A percentile compares a stretch with the other conserved stretches of the same genome.
Evolutionary conservation across 1,140 invertebrate species (phyloP).

Genomic region (Achroia grisella): DNA sequence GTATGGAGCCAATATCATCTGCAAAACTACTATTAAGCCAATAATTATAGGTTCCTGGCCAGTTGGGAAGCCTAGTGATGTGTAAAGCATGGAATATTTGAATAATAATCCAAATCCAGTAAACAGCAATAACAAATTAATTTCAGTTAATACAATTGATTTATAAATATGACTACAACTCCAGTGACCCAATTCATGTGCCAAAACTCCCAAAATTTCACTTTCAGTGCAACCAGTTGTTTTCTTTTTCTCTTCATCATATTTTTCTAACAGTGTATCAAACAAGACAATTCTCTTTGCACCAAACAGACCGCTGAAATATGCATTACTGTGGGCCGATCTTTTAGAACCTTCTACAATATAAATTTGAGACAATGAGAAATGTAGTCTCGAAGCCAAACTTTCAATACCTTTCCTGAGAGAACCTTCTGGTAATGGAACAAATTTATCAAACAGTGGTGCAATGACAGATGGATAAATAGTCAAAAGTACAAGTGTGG

Average conservation of each 20-base stretch:
- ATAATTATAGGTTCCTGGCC: constrained; percentile 90
- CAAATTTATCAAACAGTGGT: constrained; percentile 98
- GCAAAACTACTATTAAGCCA: constrained; percentile 92
- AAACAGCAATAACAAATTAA: constrained; percentile 86
- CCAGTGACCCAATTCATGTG: constrained; percentile 99
- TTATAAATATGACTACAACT: constrained; percentile 93
- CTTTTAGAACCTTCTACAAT: constrained; percentile 98
- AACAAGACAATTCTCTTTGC: constrained; percentile 99
- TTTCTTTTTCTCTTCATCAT: constrained; percentile 69
- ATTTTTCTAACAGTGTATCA: constrained; percentile 88
- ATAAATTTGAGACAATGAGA: constrained; percentile 96
- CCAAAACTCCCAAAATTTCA: constrained; percentile 96
- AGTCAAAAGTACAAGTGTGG: constrained; percentile 84
- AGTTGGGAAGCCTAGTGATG: constrained; percentile 89
- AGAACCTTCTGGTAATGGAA: constrained; percentile 94
- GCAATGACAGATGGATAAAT: constrained; percentile 98
- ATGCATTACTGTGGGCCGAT: constrained; percentile 97
- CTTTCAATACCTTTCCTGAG: constrained; percentile 91
- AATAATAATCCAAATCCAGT: constrained; percentile 90
- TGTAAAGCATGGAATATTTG: constrained; percentile 85
- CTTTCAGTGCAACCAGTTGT: constrained; percentile 89
- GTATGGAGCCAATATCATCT: constrained; percentile 94
- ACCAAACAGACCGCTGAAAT: constrained; percentile 98
- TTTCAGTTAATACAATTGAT: constrained; percentile 89
- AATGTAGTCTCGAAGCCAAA: constrained; percentile 89